Percentiles rank a stretch among this genome's conserved stretches.
phyloP scores from a whole-genome alignment of 2,113 vertebrate genomes.

The Tamias sibiricus region DNA sequence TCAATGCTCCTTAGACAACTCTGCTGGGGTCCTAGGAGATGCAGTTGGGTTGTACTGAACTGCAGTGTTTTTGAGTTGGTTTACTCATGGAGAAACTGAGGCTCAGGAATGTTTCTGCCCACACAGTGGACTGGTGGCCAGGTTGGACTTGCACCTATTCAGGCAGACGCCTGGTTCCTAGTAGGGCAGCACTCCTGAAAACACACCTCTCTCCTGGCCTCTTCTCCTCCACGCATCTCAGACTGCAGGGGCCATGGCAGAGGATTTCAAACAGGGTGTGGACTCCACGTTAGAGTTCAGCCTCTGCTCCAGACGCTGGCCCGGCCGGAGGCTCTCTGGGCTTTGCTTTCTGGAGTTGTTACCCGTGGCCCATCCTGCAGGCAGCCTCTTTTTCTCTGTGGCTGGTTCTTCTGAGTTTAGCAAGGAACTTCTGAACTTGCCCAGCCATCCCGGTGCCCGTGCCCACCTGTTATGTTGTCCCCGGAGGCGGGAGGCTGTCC shows the following conservation, averaged over 20 bases:
- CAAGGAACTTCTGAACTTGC: background rate
- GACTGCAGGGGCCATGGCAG: background rate
- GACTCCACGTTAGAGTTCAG: background rate
- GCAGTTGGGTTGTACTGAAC: background rate
- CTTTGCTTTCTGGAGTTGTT: background rate
- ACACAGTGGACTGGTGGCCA: background rate
- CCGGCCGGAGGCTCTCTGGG: background rate
- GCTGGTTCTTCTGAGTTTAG: background rate
- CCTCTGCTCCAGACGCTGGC: background rate
- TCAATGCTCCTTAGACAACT: background rate
- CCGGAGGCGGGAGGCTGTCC: background rate
- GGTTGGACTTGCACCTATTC: no score
- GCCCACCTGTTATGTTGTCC: background rate
- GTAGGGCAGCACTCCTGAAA: background rate
- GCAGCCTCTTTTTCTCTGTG: constrained; percentile 5
- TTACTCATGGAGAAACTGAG: background rate
- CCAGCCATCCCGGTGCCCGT: background rate
- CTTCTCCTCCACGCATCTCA: background rate
- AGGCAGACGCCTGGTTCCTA: background rate
- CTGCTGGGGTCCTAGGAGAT: background rate
- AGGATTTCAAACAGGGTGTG: background rate
- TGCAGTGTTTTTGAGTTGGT: background rate
- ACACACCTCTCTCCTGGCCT: background rate
- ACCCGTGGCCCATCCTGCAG: background rate
- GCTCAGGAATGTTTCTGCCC: background rate